These are phyloP conservation scores for Pheucticus melanocephalus DNA, from an alignment of 2,113 vertebrate genomes.

Conservation along the genomic window DNA sequence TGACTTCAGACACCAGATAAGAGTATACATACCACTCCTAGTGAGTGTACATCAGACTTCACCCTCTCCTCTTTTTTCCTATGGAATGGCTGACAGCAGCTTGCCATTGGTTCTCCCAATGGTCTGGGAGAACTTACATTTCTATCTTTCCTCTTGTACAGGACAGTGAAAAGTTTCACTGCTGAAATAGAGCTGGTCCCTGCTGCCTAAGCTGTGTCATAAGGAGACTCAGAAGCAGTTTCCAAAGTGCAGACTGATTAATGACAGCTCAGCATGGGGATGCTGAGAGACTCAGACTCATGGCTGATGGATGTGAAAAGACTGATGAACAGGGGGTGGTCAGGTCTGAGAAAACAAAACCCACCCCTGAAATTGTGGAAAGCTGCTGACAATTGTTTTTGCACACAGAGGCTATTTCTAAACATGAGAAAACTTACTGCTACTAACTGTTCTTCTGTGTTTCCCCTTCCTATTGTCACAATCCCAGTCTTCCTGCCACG, in stretches of 20 bases:
- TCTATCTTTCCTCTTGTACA: background rate
- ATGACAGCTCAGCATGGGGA: background rate
- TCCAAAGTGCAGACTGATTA: background rate
- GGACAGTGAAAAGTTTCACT: background rate
- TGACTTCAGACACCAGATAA: background rate
- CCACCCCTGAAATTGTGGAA: background rate
- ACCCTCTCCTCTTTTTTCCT: background rate
- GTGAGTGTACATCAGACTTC: background rate
- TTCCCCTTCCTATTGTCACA: background rate
- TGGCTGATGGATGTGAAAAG: background rate
- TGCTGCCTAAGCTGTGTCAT: background rate
- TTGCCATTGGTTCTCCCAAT: background rate
- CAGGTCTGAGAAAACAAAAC: slow-evolving; percentile 3
- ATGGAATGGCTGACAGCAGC: background rate
- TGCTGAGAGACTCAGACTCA: background rate
- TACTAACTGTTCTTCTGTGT: background rate
- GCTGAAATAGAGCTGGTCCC: background rate
- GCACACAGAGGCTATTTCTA: background rate
- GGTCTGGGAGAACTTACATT: background rate
- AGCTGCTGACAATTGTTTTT: background rate
- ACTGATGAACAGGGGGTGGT: background rate
- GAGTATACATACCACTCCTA: background rate
- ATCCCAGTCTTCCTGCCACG: background rate
- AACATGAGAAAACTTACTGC: background rate
- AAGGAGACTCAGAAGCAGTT: background rate